Evolutionary conservation across 2,797 vertebrate genomes (phyloP).

Genomic region (Moxostoma hubbsi): DNA sequence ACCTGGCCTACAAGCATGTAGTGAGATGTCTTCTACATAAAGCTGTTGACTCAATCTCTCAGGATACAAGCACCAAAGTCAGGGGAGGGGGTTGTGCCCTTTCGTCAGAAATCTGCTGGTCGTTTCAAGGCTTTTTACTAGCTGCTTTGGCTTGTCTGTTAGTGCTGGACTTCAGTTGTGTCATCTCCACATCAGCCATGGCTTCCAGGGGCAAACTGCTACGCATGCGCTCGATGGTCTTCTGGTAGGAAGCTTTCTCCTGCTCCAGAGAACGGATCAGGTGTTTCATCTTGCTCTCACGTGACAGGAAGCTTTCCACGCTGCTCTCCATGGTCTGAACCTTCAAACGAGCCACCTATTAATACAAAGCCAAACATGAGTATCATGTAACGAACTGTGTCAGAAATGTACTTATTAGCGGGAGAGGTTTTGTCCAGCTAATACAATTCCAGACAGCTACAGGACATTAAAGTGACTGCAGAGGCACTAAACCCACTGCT

Average conservation of each 20-base stretch:
- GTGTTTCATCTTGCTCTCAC: slow-evolving; percentile 95
- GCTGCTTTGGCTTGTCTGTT: slow-evolving; percentile 87
- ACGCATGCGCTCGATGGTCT: slow-evolving; percentile 91
- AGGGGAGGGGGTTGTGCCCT: neutral
- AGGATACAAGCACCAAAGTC: neutral
- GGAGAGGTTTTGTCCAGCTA: too few species aligned
- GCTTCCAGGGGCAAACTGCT: slow-evolving; percentile 85
- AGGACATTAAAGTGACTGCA: too few species aligned
- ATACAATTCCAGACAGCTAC: too few species aligned
- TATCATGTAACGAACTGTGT: too few species aligned
- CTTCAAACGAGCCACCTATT: slow-evolving; percentile 90
- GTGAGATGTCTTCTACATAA: neutral
- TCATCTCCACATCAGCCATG: slow-evolving; percentile 86
- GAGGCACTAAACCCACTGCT: too few species aligned
- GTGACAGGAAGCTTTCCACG: slow-evolving; percentile 88
- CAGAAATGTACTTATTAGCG: too few species aligned
- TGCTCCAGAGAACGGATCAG: slow-evolving; percentile 93
- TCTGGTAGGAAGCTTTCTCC: slow-evolving; percentile 89
- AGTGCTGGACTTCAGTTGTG: slow-evolving; percentile 85
- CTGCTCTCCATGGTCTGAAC: slow-evolving; percentile 93
- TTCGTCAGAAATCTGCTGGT: neutral
- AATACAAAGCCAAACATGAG: neutral
- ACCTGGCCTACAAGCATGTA: neutral
- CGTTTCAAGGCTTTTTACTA: slow-evolving; percentile 86
- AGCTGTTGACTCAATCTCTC: neutral